Conservation (phyloP, 2,113 vertebrate genomes). For the Kryptolebias marmoratus region DNA sequence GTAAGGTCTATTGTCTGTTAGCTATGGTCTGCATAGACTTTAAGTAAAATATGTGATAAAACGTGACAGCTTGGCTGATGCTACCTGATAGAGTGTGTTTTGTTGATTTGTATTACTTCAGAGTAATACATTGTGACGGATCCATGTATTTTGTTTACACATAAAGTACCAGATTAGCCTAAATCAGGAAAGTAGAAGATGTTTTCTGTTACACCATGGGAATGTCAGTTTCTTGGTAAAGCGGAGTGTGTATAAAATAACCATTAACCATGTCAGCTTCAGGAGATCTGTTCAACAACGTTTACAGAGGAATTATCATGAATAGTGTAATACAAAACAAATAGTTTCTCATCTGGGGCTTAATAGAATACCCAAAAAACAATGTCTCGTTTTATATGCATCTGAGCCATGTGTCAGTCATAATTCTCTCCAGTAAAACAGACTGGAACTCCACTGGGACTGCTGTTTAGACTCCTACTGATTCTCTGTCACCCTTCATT, state of each 20-base stretch:
- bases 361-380: background rate
- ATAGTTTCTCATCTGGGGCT: slow-evolving; percentile 13
- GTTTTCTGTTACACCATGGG: too few species aligned
- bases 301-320: slow-evolving; percentile 2
- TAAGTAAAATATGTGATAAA: background rate
- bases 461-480: slow-evolving; percentile 53
- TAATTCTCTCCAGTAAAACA: slow-evolving; percentile 18
- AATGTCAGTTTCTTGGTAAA: too few species aligned
- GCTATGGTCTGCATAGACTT: background rate
- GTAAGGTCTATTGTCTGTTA: too few species aligned
- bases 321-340: slow-evolving; percentile 14
- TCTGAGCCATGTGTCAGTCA: slow-evolving; percentile 5
- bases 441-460: slow-evolving; percentile 38
- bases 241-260: background rate
- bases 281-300: background rate
- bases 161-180: background rate
- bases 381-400: slow-evolving; percentile 22
- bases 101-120: background rate
- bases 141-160: slow-evolving; percentile 17
- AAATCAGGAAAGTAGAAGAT: background rate
- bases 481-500: slow-evolving; percentile 55
- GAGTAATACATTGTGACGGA: slow-evolving; percentile 4
- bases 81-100: background rate
- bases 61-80: slow-evolving; percentile 6
- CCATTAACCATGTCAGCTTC: background rate